Evolutionary conservation across 1,140 invertebrate genomes (phyloP), one percentile per base, ranked within the genome.

Genomic region (Apis dorsata): DNA sequence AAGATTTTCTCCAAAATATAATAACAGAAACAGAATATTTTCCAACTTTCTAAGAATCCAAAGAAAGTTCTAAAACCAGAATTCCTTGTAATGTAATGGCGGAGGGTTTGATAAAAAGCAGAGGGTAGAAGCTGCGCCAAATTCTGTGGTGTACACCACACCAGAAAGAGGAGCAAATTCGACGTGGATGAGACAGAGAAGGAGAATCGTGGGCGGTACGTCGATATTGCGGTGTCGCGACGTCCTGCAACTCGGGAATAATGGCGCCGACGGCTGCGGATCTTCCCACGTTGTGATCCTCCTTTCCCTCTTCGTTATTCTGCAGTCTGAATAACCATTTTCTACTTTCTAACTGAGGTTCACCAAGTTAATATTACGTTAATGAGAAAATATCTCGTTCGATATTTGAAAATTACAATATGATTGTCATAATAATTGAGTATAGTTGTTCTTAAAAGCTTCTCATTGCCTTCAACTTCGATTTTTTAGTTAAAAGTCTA

Each of bases 151-250:
- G 13, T 21, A 11, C 17, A 62, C 53, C 70, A 63, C 13, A 59
- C 3, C 53, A 7, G 19, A 66, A 28, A 59, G 59, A 44, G 65
- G 57, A 55, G 65, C 53, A 62, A n/a, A 44, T 12, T 17, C 49
- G 44, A 81, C 19, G 13, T n/a, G 69, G 73, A 65, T 7, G 34
- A 71, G n/a, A 72, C n/a, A 69, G 69, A 83, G 55, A 82, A 11
- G 44, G 76, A 66, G 86, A 85, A 82, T 83, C 83, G 79, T 92
- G 90, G 91, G 91, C 91, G 91, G 91, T 87, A 91, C 90, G 85
- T 91, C 90, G 89, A 92, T 92, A 92, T 89, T 91, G 91, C 91
- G 90, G 88, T 91, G 91, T 91, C 91, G 90, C 91, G 86, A 90
- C 86, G 90, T 86, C 83, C 83, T 75, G 80, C 76, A 76, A 85